phyloP scores from a whole-genome alignment of 1,140 invertebrate species.

The Heterodera carotae region DNA sequence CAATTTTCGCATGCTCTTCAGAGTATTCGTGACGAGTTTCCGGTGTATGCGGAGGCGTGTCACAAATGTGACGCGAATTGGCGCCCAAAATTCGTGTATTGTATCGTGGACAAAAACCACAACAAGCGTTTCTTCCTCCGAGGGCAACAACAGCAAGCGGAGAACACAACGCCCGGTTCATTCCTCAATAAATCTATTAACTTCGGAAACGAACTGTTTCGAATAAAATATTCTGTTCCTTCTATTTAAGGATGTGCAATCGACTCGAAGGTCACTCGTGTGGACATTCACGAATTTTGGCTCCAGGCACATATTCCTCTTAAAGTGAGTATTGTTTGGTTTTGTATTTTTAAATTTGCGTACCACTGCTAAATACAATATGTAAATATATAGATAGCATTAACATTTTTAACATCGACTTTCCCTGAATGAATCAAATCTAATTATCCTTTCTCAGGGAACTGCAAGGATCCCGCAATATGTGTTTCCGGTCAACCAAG shows the following conservation, averaged over 20 bases:
- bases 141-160: neutral
- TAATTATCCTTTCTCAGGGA: constrained; percentile 24
- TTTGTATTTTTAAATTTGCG: neutral
- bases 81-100: constrained; percentile 34
- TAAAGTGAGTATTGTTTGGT: neutral
- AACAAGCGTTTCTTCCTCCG: constrained; percentile 43
- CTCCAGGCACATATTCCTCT: constrained; percentile 23
- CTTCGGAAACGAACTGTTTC: too few species aligned
- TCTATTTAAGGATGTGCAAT: constrained; percentile 2
- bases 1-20: too few species aligned
- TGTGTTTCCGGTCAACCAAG: constrained; percentile 34
- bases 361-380: neutral
- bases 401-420: neutral
- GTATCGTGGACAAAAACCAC: constrained; percentile 39
- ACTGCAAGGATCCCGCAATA: constrained; percentile 42
- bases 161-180: constrained; percentile 27
- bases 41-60: neutral
- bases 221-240: too few species aligned
- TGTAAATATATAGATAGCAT: neutral
- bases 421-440: too few species aligned
- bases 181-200: too few species aligned
- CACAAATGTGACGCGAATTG: neutral
- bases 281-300: constrained; percentile 31
- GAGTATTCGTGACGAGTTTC: constrained; percentile 5
- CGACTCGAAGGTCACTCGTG: constrained; percentile 28